These are phyloP conservation scores for Beris morrisii DNA, from an alignment of 2,888 invertebrate genomes.

Conservation along the genomic window DNA sequence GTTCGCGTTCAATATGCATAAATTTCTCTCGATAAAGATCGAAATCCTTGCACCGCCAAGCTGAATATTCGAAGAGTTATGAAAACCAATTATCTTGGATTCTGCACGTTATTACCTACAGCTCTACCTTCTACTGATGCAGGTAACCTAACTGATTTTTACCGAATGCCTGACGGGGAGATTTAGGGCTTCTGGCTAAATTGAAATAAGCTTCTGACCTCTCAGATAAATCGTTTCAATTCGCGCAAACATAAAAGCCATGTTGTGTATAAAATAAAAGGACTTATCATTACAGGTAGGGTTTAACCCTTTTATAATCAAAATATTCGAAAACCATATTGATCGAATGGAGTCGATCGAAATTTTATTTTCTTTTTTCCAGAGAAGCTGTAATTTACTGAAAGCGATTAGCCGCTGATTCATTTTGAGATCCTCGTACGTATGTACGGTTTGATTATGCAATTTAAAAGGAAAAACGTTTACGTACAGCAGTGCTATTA, in stretches of 20 bases:
- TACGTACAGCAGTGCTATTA: too few species aligned
- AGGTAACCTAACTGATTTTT: constrained; percentile 11
- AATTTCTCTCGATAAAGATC: constrained; percentile 39
- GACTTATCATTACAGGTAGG: too few species aligned
- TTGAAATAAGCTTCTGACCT: constrained; percentile 30
- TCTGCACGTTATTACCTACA: constrained; percentile 1
- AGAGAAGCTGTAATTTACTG: too few species aligned
- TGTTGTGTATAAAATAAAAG: background rate
- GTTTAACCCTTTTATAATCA: too few species aligned
- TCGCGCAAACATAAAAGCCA: background rate
- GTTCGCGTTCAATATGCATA: constrained; percentile 39
- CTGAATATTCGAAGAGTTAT: constrained; percentile 31
- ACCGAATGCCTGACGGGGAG: constrained; percentile 29
- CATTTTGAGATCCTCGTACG: too few species aligned
- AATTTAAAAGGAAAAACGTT: too few species aligned
- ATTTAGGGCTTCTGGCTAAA: constrained; percentile 34
- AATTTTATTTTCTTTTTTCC: too few species aligned
- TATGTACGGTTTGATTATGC: too few species aligned
- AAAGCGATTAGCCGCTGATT: too few species aligned
- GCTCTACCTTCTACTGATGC: background rate
- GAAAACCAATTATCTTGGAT: constrained; percentile 38
- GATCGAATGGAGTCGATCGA: too few species aligned
- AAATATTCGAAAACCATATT: too few species aligned
- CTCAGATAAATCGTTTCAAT: constrained; percentile 23
- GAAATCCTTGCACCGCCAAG: constrained; percentile 12